Evolutionary conservation across 2,888 invertebrate species (phyloP), one percentile per base, ranked within the genome.

Genomic region (Apamea crenata): DNA sequence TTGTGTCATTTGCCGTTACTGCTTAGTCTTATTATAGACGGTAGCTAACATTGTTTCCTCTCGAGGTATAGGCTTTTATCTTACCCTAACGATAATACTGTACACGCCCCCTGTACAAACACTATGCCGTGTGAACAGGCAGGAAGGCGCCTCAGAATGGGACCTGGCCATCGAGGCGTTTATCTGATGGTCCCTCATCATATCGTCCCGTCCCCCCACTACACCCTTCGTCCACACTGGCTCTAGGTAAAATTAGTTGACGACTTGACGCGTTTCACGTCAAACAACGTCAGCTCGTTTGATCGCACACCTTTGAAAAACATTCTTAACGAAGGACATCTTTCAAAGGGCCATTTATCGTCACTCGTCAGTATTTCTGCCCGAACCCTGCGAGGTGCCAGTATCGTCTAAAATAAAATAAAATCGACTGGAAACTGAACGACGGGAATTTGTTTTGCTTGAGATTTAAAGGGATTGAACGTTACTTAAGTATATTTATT

Each of bases 121-220:
- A 87, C 72, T 83, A 80, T 77, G 80, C 76, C 68, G 67, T 74
- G 76, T 75, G 75, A 71, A 76, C 73, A 81, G 79, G 80, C 78
- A 85, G 84, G 80, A 84, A 87, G 82, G 68, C 77, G 74, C 36
- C 70, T 70, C 68, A 36, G n/a, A 32, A 61, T 40, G 76, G 80
- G 74, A 29, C 79, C 75, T 79, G 81, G 77, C 78, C 88, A 88
- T 85, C 80, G 86, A 88, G 76, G 86, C 90, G 87, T 88, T 91
- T 92, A 93, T 93, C 92, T 88, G 91, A 92, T 93, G 85, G 88
- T 89, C 91, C 91, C 90, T 90, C 87, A 75, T 87, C 81, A 83
- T 74, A 56, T 36, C n/a, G 4, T 16, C 16, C 12, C 40, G 40
- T 40, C 40, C 1, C 59, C 18, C 18, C 32, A 21, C 32, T 18